Percentiles rank a stretch among this genome's conserved stretches.
These are phyloP conservation scores for Marisa cornuarietis DNA, from an alignment of 1,140 invertebrate species.

Conservation along the genomic window DNA sequence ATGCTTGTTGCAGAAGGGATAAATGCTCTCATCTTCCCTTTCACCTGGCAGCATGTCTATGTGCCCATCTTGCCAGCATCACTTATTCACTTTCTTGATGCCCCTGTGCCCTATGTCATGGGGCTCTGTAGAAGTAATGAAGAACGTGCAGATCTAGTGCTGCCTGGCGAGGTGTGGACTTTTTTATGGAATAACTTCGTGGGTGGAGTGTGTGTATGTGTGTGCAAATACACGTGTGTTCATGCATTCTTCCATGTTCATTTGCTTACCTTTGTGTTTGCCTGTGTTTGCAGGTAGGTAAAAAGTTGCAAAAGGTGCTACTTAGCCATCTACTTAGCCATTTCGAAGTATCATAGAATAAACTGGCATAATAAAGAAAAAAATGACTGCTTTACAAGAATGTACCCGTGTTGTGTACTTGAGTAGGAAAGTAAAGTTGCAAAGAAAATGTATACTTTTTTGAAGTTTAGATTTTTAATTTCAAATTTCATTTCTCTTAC, in stretches of 20 bases:
- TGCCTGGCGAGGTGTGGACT: slow-evolving; percentile 70
- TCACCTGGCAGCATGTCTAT: slow-evolving; percentile 98
- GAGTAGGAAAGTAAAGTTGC: neutral
- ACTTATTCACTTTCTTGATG: slow-evolving; percentile 96
- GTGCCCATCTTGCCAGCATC: slow-evolving; percentile 97
- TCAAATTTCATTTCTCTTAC: neutral
- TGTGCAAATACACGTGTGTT: too few species aligned
- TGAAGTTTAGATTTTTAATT: slow-evolving; percentile 1
- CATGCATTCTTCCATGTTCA: neutral
- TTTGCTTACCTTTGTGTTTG: too few species aligned
- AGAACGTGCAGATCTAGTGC: slow-evolving; percentile 69
- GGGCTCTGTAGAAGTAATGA: slow-evolving; percentile 72
- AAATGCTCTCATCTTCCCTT: slow-evolving; percentile 89
- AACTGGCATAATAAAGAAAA: too few species aligned
- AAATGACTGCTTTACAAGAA: too few species aligned
- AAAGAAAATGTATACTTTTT: neutral
- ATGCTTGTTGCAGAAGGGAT: slow-evolving; percentile 98
- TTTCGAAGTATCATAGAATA: too few species aligned
- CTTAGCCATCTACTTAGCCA: too few species aligned
- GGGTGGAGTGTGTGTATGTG: neutral
- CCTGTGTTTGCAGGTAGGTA: too few species aligned
- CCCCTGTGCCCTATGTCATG: slow-evolving; percentile 99
- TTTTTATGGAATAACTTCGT: neutral
- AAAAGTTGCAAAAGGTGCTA: too few species aligned
- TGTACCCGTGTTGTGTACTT: too few species aligned